Percentiles rank a stretch among this genome's conserved stretches.
Conservation (phyloP, 2,113 vertebrate genomes). For the Bubalus kerabau region DNA sequence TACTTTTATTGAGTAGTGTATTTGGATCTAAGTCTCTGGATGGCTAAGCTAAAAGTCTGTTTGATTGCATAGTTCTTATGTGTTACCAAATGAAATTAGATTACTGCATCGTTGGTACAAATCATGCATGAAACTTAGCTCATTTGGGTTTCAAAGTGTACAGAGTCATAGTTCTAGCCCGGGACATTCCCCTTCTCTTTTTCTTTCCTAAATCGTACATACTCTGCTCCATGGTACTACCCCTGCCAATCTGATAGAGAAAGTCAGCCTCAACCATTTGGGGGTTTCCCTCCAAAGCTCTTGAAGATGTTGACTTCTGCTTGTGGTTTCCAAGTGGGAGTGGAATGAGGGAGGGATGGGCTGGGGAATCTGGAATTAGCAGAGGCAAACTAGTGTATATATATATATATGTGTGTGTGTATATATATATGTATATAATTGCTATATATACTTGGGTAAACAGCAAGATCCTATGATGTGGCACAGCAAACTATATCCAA, state of each 20-base stretch:
- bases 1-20: conserved; percentile 34
- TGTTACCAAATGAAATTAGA: neutral
- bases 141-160: neutral
- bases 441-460: too few relatives aligned
- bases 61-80: conserved; percentile 14
- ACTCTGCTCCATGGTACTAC: neutral
- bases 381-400: neutral
- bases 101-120: neutral
- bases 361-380: neutral
- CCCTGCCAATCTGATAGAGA: neutral
- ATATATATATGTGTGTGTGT: too few relatives aligned
- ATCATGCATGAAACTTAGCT: conserved; percentile 13
- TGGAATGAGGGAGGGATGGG: neutral
- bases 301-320: neutral
- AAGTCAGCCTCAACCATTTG: neutral
- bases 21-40: conserved; percentile 11
- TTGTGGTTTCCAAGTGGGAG: neutral
- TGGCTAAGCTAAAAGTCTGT: conserved; percentile 23
- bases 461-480: too few relatives aligned
- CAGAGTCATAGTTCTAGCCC: neutral
- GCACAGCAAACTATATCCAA: too few relatives aligned
- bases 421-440: neutral
- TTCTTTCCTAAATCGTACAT: neutral
- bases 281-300: neutral
- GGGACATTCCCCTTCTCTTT: neutral